Evolutionary conservation across 2,888 invertebrate species (phyloP).

Genomic region (Amblyjoppa proteus): DNA sequence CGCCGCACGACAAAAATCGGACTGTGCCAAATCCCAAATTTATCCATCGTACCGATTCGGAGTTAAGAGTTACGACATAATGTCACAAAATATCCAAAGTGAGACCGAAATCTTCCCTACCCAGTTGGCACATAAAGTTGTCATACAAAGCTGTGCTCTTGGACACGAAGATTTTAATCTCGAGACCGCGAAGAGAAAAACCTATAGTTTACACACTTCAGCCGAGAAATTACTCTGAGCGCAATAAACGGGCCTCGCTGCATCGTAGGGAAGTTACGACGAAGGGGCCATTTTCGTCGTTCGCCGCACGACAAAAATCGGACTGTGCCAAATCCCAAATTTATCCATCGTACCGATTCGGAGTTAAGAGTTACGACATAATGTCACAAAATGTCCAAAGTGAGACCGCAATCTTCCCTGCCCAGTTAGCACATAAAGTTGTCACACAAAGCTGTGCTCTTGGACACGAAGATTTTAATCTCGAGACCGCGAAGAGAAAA

Average conservation of each 20-base stretch:
- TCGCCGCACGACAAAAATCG: background rate
- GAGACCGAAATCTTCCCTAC: no score
- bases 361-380: background rate
- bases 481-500: background rate
- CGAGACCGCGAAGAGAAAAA: background rate
- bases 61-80: background rate
- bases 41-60: background rate
- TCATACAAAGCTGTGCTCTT: no score
- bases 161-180: no score
- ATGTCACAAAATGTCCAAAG: background rate
- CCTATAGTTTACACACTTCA: conserved; percentile 5
- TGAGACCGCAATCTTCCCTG: background rate
- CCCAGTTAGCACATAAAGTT: background rate
- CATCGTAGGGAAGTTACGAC: background rate
- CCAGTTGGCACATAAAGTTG: no score
- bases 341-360: background rate
- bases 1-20: background rate
- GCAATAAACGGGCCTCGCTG: conserved; percentile 13
- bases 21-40: background rate
- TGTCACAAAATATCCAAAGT: background rate
- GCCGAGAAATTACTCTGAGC: conserved; percentile 35
- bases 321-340: background rate
- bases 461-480: background rate
- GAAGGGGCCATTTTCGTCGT: conserved; percentile 37
- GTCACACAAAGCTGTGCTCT: background rate